Base-by-base conservation (phyloP, 2,888 invertebrate species). In the Diplolepis rosae region DNA sequence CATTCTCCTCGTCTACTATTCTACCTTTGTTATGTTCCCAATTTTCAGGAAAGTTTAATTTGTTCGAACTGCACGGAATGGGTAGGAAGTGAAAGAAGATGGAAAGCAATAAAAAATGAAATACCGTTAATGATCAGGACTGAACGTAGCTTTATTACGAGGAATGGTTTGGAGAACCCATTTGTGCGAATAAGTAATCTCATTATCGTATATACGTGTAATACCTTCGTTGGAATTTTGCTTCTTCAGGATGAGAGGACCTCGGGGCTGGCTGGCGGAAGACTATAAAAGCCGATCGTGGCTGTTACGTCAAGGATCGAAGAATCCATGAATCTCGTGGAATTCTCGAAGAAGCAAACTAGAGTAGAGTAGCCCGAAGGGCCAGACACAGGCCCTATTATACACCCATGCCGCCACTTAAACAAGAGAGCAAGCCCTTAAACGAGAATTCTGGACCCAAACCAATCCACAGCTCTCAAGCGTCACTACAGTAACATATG, bases 351-450 rank as follows among this genome's bases (percentile, higher is more conserved):
- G 76, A 69, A 81, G 74, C 75, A 72, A 81, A 80, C 78, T 77
- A 78, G 81, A 82, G 82, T 73, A 78, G 79, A 82, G 82, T 84
- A 82, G 85, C 85, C 85, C 75, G 77, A 81, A 85, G 85, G 84
- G 81, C 81, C 85, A 84, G 84, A 85, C 85, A 70, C 76, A 75
- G 79, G 78, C 77, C 80, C 80, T 79, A 82, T 84, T 83, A 82
- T 81, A 82, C 79, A 80, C 80, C 81, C 82, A 77, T 81, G 79
- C 84, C 82, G 85, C 85, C 85, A 83, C 81, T 85, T 74, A 71
- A 50, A n/a, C 13, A 5, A 39, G 39, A 18, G 71, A 70, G 69
- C 71, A 32, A 73, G 70, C 66, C 74, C 73, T 71, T 76, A 70
- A 72, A 76, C 70, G 70, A 73, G 68, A 74, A 74, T 73, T 71